phyloP scores from a whole-genome alignment of 2,113 vertebrate genomes.

The Cichladusa arquata region DNA sequence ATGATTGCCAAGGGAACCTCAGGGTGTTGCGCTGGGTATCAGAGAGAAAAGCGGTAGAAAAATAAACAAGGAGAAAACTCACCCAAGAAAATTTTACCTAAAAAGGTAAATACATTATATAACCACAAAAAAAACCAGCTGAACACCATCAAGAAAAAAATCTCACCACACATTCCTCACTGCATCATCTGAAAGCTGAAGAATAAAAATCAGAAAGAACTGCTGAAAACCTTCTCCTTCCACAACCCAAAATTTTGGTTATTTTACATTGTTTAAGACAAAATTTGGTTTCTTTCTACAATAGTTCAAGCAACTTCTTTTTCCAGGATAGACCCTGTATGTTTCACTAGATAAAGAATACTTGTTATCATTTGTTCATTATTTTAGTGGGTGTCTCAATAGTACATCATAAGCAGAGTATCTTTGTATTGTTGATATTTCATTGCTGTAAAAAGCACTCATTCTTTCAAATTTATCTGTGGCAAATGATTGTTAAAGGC shows the following conservation, averaged over 20 bases:
- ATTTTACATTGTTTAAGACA: neutral
- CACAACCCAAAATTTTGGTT: neutral
- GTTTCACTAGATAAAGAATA: neutral
- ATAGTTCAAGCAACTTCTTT: neutral
- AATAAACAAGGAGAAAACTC: neutral
- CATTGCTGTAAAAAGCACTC: neutral
- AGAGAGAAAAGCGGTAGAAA: neutral
- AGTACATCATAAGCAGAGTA: neutral
- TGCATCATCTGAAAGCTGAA: neutral
- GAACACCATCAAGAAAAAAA: neutral
- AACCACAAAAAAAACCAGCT: neutral
- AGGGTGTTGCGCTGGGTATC: rapidly evolving
- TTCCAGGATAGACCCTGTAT: neutral
- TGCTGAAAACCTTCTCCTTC: neutral
- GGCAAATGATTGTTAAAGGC: neutral
- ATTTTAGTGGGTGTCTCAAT: neutral
- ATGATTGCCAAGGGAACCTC: neutral
- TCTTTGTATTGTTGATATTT: neutral
- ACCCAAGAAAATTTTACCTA: neutral
- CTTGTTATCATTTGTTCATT: neutral
- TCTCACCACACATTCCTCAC: neutral
- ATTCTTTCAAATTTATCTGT: neutral
- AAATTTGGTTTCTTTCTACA: neutral
- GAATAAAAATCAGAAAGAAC: neutral
- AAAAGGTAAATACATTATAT: neutral